These are phyloP conservation scores for Pogonomyrmex barbatus DNA, from an alignment of 1,140 invertebrate genomes.

Conservation along the genomic window DNA sequence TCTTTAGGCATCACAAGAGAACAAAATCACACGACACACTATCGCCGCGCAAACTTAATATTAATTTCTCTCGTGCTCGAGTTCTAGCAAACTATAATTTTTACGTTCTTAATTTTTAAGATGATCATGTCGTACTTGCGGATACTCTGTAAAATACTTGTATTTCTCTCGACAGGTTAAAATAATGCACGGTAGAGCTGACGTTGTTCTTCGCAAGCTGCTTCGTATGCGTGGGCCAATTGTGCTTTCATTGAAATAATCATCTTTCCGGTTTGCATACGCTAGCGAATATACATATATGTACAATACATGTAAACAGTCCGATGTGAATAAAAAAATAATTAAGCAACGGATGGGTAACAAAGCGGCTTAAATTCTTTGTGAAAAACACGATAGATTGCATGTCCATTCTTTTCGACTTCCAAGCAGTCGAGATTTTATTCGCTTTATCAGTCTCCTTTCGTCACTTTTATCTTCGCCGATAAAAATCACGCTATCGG, in stretches of 20 bases:
- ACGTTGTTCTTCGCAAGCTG: background rate
- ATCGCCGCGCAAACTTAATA: background rate
- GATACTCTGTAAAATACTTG: background rate
- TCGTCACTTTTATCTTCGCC: background rate
- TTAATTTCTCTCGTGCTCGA: background rate
- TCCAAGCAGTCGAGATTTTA: conserved; percentile 15
- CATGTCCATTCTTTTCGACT: background rate
- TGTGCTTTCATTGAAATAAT: conserved; percentile 54
- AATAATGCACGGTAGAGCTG: background rate
- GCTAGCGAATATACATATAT: background rate
- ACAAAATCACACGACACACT: background rate
- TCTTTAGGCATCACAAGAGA: conserved; percentile 5
- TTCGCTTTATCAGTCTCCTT: background rate
- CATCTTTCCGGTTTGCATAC: conserved; percentile 40
- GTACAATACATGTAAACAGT: conserved; percentile 2
- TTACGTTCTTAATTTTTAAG: background rate
- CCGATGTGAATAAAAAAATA: conserved; percentile 65
- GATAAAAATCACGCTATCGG: conserved; percentile 12
- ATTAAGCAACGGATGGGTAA: conserved; percentile 43
- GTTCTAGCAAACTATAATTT: conserved; percentile 8
- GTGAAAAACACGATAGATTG: conserved; percentile 23
- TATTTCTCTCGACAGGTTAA: background rate
- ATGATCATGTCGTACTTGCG: background rate
- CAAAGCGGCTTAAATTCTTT: conserved; percentile 67
- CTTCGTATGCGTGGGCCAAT: background rate